Conservation (phyloP, 2,113 vertebrate species). For the Phyllostomus hastatus region DNA sequence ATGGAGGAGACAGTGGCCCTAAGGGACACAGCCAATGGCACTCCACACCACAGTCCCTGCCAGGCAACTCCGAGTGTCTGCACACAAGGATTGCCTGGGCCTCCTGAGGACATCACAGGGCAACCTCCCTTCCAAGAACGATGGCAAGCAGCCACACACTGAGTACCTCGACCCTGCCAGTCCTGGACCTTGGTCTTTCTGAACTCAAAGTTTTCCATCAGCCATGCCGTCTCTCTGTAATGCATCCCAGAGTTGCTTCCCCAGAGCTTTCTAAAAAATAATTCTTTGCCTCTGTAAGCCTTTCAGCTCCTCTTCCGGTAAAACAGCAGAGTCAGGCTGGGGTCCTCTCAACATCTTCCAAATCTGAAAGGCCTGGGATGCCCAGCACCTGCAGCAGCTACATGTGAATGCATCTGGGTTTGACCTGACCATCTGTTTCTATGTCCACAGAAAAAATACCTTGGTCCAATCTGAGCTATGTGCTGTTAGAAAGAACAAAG, state of each 20-base stretch:
- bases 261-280: not conserved
- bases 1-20: not conserved
- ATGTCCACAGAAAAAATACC: not conserved
- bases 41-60: not conserved
- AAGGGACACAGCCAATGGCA: not conserved
- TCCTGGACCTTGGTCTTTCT: not conserved
- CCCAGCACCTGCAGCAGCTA: not conserved
- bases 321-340: not conserved
- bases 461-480: not conserved
- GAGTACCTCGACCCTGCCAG: not conserved
- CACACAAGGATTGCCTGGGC: not conserved
- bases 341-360: not conserved
- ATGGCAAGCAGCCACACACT: not conserved
- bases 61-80: too few species aligned
- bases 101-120: not conserved
- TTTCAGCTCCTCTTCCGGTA: not conserved
- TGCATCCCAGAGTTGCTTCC: not conserved
- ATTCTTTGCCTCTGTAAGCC: not conserved
- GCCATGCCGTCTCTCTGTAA: not conserved
- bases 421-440: slow-evolving; percentile 48
- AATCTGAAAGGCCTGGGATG: not conserved
- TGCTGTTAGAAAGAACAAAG: slow-evolving; percentile 43
- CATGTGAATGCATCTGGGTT: not conserved
- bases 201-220: not conserved
- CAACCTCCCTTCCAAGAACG: not conserved